phyloP scores from a whole-genome alignment of 2,113 vertebrate species.

The Cheirogaleus medius region DNA sequence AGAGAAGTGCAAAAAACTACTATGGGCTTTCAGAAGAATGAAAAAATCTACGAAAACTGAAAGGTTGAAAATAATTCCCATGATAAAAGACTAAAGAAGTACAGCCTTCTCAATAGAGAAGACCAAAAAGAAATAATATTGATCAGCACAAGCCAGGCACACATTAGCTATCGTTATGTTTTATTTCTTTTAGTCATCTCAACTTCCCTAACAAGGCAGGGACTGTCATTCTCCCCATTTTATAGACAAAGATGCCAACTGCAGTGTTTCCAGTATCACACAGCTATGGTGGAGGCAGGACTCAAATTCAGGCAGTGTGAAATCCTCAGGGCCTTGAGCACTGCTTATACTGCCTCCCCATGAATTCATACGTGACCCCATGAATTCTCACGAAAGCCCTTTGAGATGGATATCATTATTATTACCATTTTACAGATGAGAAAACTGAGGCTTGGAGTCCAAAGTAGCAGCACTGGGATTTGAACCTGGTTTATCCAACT shows the following conservation, averaged over 20 bases:
- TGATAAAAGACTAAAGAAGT: not conserved
- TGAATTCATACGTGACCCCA: not conserved
- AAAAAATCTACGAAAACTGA: not conserved
- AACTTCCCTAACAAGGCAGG: not conserved
- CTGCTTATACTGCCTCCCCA: not conserved
- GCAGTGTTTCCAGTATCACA: not conserved
- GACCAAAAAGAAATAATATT: not conserved
- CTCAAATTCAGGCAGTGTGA: not conserved
- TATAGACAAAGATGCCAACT: not conserved
- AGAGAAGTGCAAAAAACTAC: not conserved
- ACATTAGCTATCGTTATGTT: not conserved
- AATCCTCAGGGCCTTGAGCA: not conserved
- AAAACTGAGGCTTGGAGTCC: not conserved
- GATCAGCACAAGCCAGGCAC: not conserved
- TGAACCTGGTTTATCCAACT: not conserved
- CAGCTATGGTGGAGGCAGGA: not conserved
- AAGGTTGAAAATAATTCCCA: not conserved
- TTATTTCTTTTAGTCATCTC: not conserved
- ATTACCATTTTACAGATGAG: not conserved
- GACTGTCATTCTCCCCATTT: not conserved
- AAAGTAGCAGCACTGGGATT: not conserved
- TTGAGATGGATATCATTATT: not conserved
- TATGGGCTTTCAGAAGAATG: not conserved
- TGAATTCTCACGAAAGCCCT: not conserved
- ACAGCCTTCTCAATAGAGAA: not conserved